Evolutionary conservation across 2,888 invertebrate species (phyloP), one percentile per base, ranked within the genome.

Genomic region (Germaria angustata): DNA sequence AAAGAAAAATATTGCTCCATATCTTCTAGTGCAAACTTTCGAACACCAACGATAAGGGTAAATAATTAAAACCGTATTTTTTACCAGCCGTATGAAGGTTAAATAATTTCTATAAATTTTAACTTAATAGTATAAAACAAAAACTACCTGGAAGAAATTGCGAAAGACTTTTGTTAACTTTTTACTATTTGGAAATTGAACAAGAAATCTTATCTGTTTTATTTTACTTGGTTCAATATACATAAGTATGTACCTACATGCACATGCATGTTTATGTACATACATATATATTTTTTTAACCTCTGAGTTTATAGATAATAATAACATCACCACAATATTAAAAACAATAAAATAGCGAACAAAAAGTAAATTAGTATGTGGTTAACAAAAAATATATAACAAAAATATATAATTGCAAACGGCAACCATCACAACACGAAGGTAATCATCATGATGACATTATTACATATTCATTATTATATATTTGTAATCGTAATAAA

Each of bases 361-460:
- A 28, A 57, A 44, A 46, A 28, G 7, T 73, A 49, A 76, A 51
- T 66, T 57, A 44, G 36, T 57, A 39, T 71, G 63, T 53, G 71
- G 63, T 61, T 71, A 49, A 65, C 11, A 46, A 41, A 41, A 9
- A 73, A 39, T n/a, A n/a, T n/a, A n/a, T n/a, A n/a, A 39, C 17
- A 41, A 17, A 65, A 8, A 6, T 15, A 20, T 36, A 68, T 61
- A 80, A 80, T 73, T 61, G 63, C 44, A 53, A 73, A 51, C 53
- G 41, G 55, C 61, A 73, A 66, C 28, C 46, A 55, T 53, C 61
- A 49, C 51, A 44, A 63, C 53, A 63, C 61, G 80, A 80, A 79
- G 73, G 68, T 68, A 61, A 68, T 68, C 66, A 68, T 24, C 8
- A 63, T 69, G 77, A 72, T 80, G 79, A 61, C 63, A 72, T 71